phyloP scores from a whole-genome alignment of 2,113 vertebrate species.

The Phyllostomus discolor region DNA sequence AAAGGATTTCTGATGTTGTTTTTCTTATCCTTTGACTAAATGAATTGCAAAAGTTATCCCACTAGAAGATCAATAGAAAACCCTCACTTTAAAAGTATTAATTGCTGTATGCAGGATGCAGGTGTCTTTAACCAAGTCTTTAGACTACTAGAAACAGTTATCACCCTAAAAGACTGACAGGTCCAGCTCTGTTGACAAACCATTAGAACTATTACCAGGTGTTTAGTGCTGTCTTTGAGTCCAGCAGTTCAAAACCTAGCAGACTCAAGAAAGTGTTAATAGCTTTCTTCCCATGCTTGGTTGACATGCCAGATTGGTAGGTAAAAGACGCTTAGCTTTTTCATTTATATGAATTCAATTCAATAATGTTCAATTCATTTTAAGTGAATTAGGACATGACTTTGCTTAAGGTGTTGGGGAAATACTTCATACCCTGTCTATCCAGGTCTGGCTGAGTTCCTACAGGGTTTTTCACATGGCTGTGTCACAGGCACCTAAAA shows the following conservation, averaged over 20 bases:
- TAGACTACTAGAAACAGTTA: conserved; percentile 58
- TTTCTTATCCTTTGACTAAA: conserved; percentile 32
- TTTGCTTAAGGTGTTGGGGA: conserved; percentile 33
- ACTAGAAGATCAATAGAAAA: background rate
- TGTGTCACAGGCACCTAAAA: background rate
- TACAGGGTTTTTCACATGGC: background rate
- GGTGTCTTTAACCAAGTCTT: conserved; percentile 49
- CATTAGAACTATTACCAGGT: conserved; percentile 51
- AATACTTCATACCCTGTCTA: background rate
- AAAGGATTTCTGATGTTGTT: conserved; percentile 2
- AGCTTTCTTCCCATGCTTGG: conserved; percentile 61
- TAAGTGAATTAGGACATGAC: conserved; percentile 34
- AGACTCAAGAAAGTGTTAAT: conserved; percentile 55
- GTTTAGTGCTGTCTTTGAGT: conserved; percentile 64
- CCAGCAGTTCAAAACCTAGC: conserved; percentile 33
- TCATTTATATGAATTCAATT: conserved; percentile 35
- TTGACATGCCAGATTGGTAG: conserved; percentile 35
- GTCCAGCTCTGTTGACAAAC: conserved; percentile 59
- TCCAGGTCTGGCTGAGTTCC: background rate
- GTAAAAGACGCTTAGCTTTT: conserved; percentile 23
- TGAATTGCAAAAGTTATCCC: background rate
- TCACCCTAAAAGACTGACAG: conserved; percentile 37
- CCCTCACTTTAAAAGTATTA: background rate
- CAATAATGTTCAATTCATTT: conserved; percentile 43
- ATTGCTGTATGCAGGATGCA: conserved; percentile 30